phyloP scores from a whole-genome alignment of 2,797 vertebrate genomes.

The Loriculus beryllinus region DNA sequence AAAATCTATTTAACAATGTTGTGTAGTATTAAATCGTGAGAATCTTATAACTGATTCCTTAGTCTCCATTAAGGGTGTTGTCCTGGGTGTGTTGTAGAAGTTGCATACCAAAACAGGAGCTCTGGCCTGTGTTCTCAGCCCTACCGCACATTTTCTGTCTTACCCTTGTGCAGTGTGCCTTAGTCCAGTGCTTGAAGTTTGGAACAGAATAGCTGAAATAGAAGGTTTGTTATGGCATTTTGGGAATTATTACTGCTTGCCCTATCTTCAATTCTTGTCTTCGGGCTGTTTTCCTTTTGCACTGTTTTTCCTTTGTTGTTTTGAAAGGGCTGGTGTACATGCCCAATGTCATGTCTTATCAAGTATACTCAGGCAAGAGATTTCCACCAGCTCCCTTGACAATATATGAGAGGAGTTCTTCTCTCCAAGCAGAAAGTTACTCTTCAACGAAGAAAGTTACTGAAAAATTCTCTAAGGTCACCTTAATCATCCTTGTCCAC shows the following conservation, averaged over 20 bases:
- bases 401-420: neutral
- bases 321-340: neutral
- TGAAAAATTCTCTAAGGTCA: slow-evolving; percentile 15
- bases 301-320: neutral
- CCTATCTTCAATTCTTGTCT: neutral
- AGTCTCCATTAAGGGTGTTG: neutral
- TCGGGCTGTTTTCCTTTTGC: neutral
- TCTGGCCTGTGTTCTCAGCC: neutral
- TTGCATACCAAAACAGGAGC: neutral
- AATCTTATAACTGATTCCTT: neutral
- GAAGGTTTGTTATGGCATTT: neutral
- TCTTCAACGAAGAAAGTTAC: neutral
- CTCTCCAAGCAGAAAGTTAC: neutral
- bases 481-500: neutral
- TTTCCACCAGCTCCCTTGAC: neutral
- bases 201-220: neutral
- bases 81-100: neutral
- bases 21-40: neutral
- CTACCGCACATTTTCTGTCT: neutral
- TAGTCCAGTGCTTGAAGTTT: neutral
- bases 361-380: neutral
- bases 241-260: neutral
- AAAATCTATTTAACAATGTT: neutral
- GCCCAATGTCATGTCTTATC: neutral
- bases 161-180: neutral